These are phyloP conservation scores for Charanyca ferruginea DNA, from an alignment of 2,888 invertebrate genomes.

Conservation along the genomic window DNA sequence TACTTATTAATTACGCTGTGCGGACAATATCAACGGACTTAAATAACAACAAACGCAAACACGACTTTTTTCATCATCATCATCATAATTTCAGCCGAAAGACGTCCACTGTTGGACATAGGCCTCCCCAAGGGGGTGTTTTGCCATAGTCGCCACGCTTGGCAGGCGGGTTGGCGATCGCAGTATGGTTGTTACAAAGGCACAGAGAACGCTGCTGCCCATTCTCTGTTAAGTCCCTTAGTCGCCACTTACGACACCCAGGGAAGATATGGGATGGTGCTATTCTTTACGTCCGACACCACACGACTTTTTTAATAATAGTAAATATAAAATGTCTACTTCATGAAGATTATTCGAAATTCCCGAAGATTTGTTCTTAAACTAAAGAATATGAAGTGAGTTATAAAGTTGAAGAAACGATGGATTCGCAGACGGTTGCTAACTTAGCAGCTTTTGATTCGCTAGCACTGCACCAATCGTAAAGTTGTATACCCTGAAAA, in stretches of 20 bases:
- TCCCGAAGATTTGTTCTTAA: slow-evolving; percentile 42
- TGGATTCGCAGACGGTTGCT: slow-evolving; percentile 54
- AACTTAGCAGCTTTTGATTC: slow-evolving; percentile 74
- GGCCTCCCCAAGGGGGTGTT: too few species aligned
- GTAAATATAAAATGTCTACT: slow-evolving; percentile 17
- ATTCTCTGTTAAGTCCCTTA: too few species aligned
- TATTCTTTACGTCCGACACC: too few species aligned
- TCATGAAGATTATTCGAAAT: slow-evolving; percentile 41
- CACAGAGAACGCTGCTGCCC: too few species aligned
- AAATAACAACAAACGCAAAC: slow-evolving; percentile 3
- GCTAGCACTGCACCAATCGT: slow-evolving; percentile 67
- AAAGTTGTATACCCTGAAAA: slow-evolving; percentile 77
- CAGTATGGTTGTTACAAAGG: too few species aligned
- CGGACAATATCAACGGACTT: slow-evolving; percentile 2
- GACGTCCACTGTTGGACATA: too few species aligned
- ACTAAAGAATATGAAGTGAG: slow-evolving; percentile 57
- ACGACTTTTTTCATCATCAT: slow-evolving; percentile 21
- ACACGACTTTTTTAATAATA: slow-evolving; percentile 12
- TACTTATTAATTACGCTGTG: not conserved
- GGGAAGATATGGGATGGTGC: too few species aligned
- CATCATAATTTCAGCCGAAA: too few species aligned
- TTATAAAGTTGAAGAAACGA: slow-evolving; percentile 60
- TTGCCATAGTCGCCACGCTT: too few species aligned
- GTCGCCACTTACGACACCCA: too few species aligned
- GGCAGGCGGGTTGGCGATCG: too few species aligned